Base-by-base conservation (phyloP, 2,797 vertebrate species). In the Gobio occitaniae region DNA sequence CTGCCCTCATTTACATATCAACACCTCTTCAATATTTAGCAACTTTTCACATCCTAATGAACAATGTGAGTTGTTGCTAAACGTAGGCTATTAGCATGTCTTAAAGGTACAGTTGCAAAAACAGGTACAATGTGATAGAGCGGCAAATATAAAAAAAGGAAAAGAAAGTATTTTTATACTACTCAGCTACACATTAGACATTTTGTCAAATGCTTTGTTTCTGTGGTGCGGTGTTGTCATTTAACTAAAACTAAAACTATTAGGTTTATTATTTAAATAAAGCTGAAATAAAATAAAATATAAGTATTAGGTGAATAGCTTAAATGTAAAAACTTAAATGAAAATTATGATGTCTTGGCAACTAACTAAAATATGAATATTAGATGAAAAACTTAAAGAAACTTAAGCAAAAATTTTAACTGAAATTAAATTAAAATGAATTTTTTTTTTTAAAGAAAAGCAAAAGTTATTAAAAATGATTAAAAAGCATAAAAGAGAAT, bases 1-100 rank as follows among this genome's bases (percentile, higher is more conserved):
- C 17, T 13, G 17, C 17, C 32, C 6, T 15, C 17, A 54, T 54
- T 75, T 54, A 21, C 17, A 38, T n/a, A 21, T 38, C 44, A 76
- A 56, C 72, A 56, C 50, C 50, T 76, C 32, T 76, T 56, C 32
- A 76, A 6, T 36, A 76, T 76, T 54, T 13, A 38, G 72, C 29
- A 32, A 65, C 50, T 76, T 54, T 76, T 2, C 13, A 1, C 19
- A 76, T 21, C 6, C 19, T 4, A 56, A 38, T 13, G 2, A 15
- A 56, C 50, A n/a, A 38, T 1, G 50, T 38, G 50, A 38, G 21
- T 52, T 38, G 29, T n/a, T 56, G 12, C 6, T 76, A 56, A 38
- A 56, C 17, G 36, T 10, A 19, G 4, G 48, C 36, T n/a, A 38
- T 76, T 7, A 9, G 6, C 50, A 56, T 15, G 32, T 38, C 19